Base-by-base conservation (phyloP, 2,888 invertebrate species). In the Tenthredo scrophulariae region DNA sequence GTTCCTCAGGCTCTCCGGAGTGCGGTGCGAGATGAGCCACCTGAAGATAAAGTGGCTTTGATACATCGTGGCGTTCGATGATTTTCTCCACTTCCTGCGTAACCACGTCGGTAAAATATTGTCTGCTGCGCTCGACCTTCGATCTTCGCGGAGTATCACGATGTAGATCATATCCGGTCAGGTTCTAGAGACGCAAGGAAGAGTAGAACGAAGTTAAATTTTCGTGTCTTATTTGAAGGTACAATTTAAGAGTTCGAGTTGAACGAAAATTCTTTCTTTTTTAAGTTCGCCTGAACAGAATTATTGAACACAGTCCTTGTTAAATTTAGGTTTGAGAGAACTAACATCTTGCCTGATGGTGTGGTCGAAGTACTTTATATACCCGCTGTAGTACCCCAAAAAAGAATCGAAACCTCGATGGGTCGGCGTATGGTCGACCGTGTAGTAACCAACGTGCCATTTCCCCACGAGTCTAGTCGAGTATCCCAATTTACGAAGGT, bases 371-470 rank as follows among this genome's bases (percentile, higher is more conserved):
- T 98, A 98, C 91, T 97, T 97, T 85, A 97, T 95, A 87, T 95
- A 96, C 1, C 97, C 98, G 86, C 96, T 96, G 94, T 97, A 97
- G 91, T 97, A 98, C 1, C 98, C 98, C 91, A 96, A 97, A 92
- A 98, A 97, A 6, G 95, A 94, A 88, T 97, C 96, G 90, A 97
- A 98, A 4, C 98, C 98, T 54, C 97, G 94, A 86, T 94, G 93
- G 0, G 95, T 95, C 0, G 98, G 98, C 7, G 97, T 95, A 90
- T 95, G 96, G 86, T 94, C 93, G 80, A 93, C 89, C 9, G 92
- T 91, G 86, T 93, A 94, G 90, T 94, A 94, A 2, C 95, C 95
- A 67, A 95, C 90, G 87, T 95, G 95, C 95, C 95, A 95, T 93
- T 95, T 95, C 62, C 95, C 95, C 18, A 95, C 93, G 2, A 94